Conservation (phyloP, 2,113 vertebrate genomes). For the Petrocephalus microphthalmus region DNA sequence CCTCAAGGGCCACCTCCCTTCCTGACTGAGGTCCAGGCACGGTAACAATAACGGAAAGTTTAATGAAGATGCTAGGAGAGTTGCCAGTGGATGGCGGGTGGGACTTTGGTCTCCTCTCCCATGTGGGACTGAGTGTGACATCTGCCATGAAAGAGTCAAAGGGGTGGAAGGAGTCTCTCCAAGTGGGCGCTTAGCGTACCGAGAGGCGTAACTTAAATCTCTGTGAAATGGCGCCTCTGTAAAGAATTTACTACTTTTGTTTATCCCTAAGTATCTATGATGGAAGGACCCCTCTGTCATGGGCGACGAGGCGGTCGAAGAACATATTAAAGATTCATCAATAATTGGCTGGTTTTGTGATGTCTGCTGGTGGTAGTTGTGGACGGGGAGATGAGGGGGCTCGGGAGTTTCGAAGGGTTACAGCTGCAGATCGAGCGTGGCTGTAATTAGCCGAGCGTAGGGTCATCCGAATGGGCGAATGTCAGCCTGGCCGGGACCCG, state of each 20-base stretch:
- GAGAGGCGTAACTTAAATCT: not conserved
- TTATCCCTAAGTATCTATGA: not conserved
- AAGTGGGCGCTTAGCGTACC: not conserved
- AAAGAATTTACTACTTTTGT: not conserved
- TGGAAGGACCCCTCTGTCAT: not conserved
- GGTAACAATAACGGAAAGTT: not conserved
- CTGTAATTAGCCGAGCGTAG: slow-evolving; percentile 53
- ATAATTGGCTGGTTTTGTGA: slow-evolving; percentile 63
- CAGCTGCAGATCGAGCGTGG: slow-evolving; percentile 50
- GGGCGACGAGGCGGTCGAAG: slow-evolving; percentile 43
- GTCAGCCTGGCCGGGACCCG: not conserved
- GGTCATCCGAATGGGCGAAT: not conserved
- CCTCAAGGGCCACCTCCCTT: not conserved
- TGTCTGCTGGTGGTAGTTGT: slow-evolving; percentile 45
- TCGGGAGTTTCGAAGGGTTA: slow-evolving; percentile 33
- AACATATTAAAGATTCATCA: slow-evolving; percentile 68
- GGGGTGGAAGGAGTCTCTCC: not conserved
- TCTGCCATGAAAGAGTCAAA: not conserved
- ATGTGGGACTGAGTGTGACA: not conserved
- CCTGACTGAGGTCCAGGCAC: not conserved
- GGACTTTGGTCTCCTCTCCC: not conserved
- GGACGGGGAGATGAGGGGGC: slow-evolving; percentile 14
- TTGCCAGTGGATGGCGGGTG: not conserved
- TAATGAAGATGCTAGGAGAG: not conserved
- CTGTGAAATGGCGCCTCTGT: not conserved